A percentile compares a stretch with the other conserved stretches of the same genome.
Conservation (phyloP, 2,113 vertebrate genomes). For the Falco punctatus region DNA sequence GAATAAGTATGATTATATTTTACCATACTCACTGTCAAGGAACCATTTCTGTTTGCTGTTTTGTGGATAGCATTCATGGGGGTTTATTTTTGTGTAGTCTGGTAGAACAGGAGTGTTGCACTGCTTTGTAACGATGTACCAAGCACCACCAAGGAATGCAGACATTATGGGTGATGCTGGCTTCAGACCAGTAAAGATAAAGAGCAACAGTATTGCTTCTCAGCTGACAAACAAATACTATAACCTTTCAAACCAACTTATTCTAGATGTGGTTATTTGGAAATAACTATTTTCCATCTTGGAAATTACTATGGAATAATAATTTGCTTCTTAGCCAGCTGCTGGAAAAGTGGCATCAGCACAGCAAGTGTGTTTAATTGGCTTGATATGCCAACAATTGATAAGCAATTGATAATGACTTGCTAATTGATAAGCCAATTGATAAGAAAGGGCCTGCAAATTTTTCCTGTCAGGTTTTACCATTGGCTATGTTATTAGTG, state of each 20-base stretch:
- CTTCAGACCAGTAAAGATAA: not conserved
- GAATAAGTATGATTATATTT: slow-evolving; percentile 1
- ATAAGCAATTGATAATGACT: not conserved
- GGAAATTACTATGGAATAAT: not conserved
- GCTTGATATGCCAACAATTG: not conserved
- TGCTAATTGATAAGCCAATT: not conserved
- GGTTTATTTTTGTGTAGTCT: not conserved
- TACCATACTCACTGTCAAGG: not conserved
- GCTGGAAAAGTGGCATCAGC: accelerated
- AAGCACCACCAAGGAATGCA: not conserved
- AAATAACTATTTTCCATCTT: not conserved
- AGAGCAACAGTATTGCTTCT: not conserved
- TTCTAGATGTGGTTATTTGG: not conserved
- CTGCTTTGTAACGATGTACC: not conserved
- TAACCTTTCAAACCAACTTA: not conserved
- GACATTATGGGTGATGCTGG: not conserved
- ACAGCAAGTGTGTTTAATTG: not conserved
- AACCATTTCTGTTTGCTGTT: not conserved
- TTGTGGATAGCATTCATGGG: not conserved
- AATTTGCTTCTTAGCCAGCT: not conserved
- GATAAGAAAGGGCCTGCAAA: not conserved
- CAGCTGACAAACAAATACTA: not conserved
- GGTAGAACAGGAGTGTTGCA: not conserved
- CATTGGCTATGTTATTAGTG: not conserved
- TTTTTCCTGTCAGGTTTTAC: not conserved